phyloP scores from a whole-genome alignment of 2,797 vertebrate genomes.

The Characodon lateralis region DNA sequence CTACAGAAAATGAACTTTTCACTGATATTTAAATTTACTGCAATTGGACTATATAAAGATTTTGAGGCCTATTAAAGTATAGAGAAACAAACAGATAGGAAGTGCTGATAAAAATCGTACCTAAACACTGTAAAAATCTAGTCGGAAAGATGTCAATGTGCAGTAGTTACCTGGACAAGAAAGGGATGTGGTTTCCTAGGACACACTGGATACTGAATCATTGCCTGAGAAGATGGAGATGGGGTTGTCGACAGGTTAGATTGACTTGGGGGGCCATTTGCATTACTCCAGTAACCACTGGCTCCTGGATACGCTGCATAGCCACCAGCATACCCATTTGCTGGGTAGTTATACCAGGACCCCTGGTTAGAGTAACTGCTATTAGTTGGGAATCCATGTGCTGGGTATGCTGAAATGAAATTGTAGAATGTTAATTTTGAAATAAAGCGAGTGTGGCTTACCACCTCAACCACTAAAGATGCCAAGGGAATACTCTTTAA shows the following conservation, averaged over 20 bases:
- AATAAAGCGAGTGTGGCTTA: conserved; percentile 46
- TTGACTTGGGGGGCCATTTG: conserved; percentile 79
- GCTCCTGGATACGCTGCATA: conserved; percentile 83
- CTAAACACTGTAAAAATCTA: background rate
- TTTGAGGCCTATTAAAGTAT: background rate
- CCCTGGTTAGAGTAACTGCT: conserved; percentile 83
- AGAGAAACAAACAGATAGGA: background rate
- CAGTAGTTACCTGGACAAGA: conserved; percentile 73
- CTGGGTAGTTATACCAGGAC: conserved; percentile 85
- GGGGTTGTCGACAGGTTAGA: conserved; percentile 84
- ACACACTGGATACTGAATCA: conserved; percentile 87
- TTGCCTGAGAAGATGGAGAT: conserved; percentile 83
- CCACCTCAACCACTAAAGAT: conserved; percentile 56
- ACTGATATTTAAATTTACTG: background rate
- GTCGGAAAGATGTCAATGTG: background rate
- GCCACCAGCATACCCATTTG: conserved; percentile 80
- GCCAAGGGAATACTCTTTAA: conserved; percentile 47
- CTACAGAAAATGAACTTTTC: background rate
- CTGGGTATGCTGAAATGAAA: conserved; percentile 84
- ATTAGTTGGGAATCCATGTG: conserved; percentile 82
- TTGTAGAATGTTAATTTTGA: conserved; percentile 79
- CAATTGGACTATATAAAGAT: background rate
- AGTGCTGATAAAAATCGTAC: background rate
- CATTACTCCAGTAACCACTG: conserved; percentile 83
- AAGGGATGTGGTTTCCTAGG: conserved; percentile 78